phyloP scores from a whole-genome alignment of 2,113 vertebrate genomes.

The Glareola pratincola region DNA sequence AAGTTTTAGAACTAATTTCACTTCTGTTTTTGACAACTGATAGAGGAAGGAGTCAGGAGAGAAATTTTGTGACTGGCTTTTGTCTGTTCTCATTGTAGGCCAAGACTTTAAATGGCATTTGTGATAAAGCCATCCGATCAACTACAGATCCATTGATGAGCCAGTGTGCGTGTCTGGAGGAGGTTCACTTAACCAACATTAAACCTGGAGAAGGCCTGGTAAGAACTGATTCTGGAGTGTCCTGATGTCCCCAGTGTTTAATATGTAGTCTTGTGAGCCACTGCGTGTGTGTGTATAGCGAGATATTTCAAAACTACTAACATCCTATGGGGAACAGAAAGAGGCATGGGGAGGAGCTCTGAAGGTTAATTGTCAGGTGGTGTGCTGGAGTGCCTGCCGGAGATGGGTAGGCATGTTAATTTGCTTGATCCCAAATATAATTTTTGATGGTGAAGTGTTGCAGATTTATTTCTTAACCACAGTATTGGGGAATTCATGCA shows the following conservation, averaged over 20 bases:
- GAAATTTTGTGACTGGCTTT: neutral
- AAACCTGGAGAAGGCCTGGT: constrained; percentile 92
- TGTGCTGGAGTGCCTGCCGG: neutral
- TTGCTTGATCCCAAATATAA: neutral
- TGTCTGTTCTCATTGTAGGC: constrained; percentile 73
- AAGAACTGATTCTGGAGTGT: constrained; percentile 45
- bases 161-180: constrained; percentile 85
- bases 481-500: neutral
- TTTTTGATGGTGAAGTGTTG: neutral
- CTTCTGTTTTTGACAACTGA: neutral
- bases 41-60: neutral
- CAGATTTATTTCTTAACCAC: neutral
- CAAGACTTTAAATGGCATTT: constrained; percentile 87
- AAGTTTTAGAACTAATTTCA: neutral
- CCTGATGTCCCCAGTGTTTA: neutral
- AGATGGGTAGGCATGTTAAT: neutral
- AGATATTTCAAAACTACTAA: neutral
- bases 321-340: neutral
- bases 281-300: neutral
- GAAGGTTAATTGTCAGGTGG: neutral
- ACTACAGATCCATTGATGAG: constrained; percentile 83
- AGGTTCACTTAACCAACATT: constrained; percentile 86
- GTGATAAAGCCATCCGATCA: constrained; percentile 84
- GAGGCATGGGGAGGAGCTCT: neutral
- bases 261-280: neutral